Conservation (phyloP, 1,140 invertebrate species). For the Drosophila mojavensis region DNA sequence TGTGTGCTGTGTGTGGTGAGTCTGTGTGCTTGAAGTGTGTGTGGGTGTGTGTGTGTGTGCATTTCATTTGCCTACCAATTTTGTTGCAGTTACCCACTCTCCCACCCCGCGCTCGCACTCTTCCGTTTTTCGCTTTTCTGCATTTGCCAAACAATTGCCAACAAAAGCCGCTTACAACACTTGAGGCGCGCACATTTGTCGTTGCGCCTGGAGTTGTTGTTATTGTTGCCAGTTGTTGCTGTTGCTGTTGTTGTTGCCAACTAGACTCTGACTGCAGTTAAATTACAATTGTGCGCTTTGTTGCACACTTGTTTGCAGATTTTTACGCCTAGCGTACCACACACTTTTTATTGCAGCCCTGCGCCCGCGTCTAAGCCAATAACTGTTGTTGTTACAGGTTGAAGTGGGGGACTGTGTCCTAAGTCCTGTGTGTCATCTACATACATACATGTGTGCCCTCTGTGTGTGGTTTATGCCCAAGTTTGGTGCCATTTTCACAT, state of each 20-base stretch:
- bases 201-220: slow-evolving; percentile 12
- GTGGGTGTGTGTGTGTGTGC: slow-evolving; percentile 28
- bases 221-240: slow-evolving; percentile 31
- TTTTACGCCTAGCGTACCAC: slow-evolving; percentile 47
- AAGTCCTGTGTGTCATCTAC: not conserved
- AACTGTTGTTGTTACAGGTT: slow-evolving; percentile 8
- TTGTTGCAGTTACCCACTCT: not conserved
- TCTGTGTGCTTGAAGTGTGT: slow-evolving; percentile 3
- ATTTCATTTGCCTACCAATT: slow-evolving; percentile 70
- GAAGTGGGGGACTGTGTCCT: not conserved
- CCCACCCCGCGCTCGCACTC: slow-evolving; percentile 11
- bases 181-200: slow-evolving; percentile 72
- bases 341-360: slow-evolving; percentile 3
- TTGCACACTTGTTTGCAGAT: slow-evolving; percentile 69
- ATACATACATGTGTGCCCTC: not conserved
- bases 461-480: slow-evolving; percentile 2
- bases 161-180: slow-evolving; percentile 82
- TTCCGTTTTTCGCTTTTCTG: slow-evolving; percentile 14
- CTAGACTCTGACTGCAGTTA: slow-evolving; percentile 81
- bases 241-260: slow-evolving; percentile 53
- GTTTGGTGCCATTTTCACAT: slow-evolving; percentile 40
- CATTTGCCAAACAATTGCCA: slow-evolving; percentile 73
- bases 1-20: slow-evolving; percentile 11
- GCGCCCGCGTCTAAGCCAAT: not conserved
- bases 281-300: slow-evolving; percentile 82